phyloP scores from a whole-genome alignment of 2,113 vertebrate species.

The Semnornis frantzii region DNA sequence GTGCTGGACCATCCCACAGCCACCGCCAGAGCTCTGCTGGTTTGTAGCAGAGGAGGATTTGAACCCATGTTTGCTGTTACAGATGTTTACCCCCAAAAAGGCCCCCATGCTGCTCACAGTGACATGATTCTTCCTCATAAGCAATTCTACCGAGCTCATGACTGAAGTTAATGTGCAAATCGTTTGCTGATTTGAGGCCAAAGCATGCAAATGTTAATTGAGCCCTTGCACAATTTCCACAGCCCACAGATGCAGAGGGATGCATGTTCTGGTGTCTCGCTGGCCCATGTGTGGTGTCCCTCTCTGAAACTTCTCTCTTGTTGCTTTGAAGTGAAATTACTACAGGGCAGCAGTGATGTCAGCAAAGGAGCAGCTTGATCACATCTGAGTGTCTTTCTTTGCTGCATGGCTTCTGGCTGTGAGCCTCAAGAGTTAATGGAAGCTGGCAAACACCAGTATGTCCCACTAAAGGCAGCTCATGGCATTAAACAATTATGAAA shows the following conservation, averaged over 20 bases:
- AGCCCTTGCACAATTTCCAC: not conserved
- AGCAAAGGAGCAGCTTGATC: not conserved
- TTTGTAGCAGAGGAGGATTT: not conserved
- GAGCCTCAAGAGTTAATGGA: slow-evolving; percentile 55
- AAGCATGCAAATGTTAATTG: not conserved
- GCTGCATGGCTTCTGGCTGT: not conserved
- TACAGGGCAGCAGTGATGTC: not conserved
- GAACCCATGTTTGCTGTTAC: not conserved
- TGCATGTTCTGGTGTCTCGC: not conserved
- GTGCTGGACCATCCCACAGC: not conserved
- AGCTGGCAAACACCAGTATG: slow-evolving; percentile 39
- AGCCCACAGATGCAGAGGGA: not conserved
- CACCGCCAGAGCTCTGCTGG: not conserved
- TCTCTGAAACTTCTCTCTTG: not conserved
- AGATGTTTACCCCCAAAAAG: not conserved
- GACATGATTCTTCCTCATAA: not conserved
- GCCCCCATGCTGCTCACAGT: not conserved
- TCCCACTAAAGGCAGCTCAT: slow-evolving; percentile 48
- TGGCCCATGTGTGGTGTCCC: not conserved
- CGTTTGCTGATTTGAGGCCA: not conserved
- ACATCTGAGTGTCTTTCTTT: not conserved
- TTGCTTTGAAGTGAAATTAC: not conserved
- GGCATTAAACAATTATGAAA: slow-evolving; percentile 81
- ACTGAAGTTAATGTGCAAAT: not conserved
- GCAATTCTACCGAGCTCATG: not conserved